phyloP scores from a whole-genome alignment of 2,888 invertebrate genomes.

The Atrina japonica region DNA sequence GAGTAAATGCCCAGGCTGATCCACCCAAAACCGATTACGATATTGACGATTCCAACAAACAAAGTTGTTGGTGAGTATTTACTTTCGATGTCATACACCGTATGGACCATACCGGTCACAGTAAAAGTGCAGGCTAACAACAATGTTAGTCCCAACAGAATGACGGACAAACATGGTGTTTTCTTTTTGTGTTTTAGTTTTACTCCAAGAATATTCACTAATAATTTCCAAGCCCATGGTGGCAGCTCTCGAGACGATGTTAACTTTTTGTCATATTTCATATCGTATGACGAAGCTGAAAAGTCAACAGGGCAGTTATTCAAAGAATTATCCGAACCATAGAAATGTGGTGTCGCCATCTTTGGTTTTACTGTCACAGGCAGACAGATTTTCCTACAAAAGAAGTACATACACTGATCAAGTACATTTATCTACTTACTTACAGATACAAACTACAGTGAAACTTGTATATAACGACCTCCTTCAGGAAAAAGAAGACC shows the following conservation, averaged over 20 bases:
- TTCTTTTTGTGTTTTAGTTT: slow-evolving; percentile 2
- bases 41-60: slow-evolving; percentile 76
- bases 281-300: too few species aligned
- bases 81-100: slow-evolving; percentile 76
- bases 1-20: slow-evolving; percentile 80
- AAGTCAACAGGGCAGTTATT: too few species aligned
- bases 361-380: too few species aligned
- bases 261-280: slow-evolving; percentile 1
- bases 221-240: slow-evolving; percentile 40
- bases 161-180: slow-evolving; percentile 46
- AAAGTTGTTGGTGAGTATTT: slow-evolving; percentile 74
- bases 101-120: slow-evolving; percentile 72
- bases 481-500: too few species aligned
- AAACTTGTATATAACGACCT: too few species aligned
- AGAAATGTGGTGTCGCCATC: too few species aligned
- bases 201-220: slow-evolving; percentile 38
- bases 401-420: too few species aligned
- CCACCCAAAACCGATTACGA: slow-evolving; percentile 79
- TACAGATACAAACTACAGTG: too few species aligned
- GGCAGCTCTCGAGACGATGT: slow-evolving; percentile 25
- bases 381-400: too few species aligned
- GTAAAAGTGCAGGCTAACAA: slow-evolving; percentile 69
- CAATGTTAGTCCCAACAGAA: slow-evolving; percentile 73
- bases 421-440: too few species aligned
- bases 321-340: too few species aligned